phyloP scores from a whole-genome alignment of 2,113 vertebrate species.

The Cyanocitta stelleri region DNA sequence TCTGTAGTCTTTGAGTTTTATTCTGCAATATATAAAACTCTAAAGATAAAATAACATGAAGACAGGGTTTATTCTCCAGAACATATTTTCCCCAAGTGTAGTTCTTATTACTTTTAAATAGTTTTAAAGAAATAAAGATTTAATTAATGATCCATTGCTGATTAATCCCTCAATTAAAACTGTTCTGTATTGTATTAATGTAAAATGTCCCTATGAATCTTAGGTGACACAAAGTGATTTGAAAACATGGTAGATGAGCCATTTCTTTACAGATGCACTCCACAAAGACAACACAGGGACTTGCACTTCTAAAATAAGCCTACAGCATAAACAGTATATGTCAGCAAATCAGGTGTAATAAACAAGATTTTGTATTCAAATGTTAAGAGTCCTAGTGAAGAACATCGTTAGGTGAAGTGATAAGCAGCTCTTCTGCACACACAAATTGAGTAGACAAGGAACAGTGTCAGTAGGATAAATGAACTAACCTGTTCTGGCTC shows the following conservation, averaged over 20 bases:
- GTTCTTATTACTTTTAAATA: background rate
- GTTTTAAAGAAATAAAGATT: background rate
- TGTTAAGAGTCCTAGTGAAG: background rate
- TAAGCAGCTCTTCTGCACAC: background rate
- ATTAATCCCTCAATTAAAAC: background rate
- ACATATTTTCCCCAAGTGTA: background rate
- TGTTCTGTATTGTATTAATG: background rate
- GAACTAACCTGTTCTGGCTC: background rate
- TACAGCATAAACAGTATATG: background rate
- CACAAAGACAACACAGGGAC: background rate
- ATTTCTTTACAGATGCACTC: background rate
- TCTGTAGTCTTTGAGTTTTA: background rate
- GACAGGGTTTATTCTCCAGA: background rate
- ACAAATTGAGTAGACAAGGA: background rate
- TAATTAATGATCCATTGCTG: background rate
- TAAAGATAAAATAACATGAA: background rate
- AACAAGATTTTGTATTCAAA: background rate
- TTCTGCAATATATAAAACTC: background rate
- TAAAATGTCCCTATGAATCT: background rate
- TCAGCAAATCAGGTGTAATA: background rate
- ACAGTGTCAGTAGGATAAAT: background rate
- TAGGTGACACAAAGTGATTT: background rate
- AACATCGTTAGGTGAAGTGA: background rate
- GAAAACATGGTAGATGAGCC: background rate
- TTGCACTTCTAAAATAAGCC: background rate